Base-by-base conservation (phyloP, 2,888 invertebrate genomes). In the Hyalella azteca region DNA sequence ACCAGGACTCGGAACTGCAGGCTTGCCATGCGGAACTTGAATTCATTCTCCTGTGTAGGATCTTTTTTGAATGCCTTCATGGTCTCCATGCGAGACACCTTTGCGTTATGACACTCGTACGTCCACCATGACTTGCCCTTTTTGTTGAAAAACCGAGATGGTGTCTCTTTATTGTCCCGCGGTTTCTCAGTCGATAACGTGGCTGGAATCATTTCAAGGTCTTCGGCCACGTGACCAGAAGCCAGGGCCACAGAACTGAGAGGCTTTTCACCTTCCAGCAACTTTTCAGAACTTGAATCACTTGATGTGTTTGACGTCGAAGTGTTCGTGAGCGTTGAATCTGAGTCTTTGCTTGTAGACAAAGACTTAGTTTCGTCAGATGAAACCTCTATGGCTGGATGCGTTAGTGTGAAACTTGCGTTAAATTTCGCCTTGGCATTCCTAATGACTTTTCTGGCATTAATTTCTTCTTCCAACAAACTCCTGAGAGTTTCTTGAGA, bases 371-470 rank as follows among this genome's bases (percentile, higher is more conserved):
- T 3, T 26, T n/a, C 9, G 11, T 7, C 9, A 19, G 7, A 22
- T 26, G 54, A 26, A 9, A 4, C 11, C 7, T 22, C 22, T 3
- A 22, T 9, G 19, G 7, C 49, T 15, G 4, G 19, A 22, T 4
- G 49, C 15, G 15, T 22, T 15, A 29, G 26, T 3, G 54, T 29
- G 4, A 22, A 7, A 13, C 54, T 26, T 26, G 22, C 54, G 29
- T 54, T 22, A 36, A 29, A 66, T 39, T 66, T 90, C 87, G 75
- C 87, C 86, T 41, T 92, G 87, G 41, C 88, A 88, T 88, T 94
- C 93, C 82, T 79, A 80, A 77, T 29, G 60, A 59, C 39, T 59
- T 32, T 66, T 22, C 36, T 66, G 13, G 66, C 66, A 7, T 3
- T 5, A 4, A 66, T 36, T 29, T 66, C 66, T 4, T 15, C 36